A percentile compares a stretch with the other conserved stretches of the same genome.
Evolutionary conservation across 2,888 invertebrate genomes (phyloP).

Genomic region (Bombyx huttoni): DNA sequence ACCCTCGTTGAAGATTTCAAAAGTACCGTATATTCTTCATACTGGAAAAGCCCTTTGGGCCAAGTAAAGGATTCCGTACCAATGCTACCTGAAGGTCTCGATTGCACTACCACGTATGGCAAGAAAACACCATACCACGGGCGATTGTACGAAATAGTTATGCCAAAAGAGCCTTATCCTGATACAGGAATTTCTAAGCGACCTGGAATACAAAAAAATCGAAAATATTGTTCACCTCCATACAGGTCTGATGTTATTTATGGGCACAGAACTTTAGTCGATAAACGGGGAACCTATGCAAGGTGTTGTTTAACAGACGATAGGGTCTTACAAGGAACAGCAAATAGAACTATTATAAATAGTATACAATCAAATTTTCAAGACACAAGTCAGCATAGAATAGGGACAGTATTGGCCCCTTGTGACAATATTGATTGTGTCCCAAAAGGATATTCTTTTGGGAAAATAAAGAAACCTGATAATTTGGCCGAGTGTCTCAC

Average conservation of each 20-base stretch:
- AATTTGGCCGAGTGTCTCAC: constrained; percentile 35
- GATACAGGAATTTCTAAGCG: constrained; percentile 31
- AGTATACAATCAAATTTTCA: constrained; percentile 50
- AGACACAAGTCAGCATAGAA: constrained; percentile 31
- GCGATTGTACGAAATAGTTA: constrained; percentile 44
- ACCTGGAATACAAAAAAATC: constrained; percentile 29
- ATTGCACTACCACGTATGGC: constrained; percentile 42
- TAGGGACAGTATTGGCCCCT: constrained; percentile 56
- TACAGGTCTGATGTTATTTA: constrained; percentile 51
- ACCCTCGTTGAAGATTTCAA: constrained; percentile 42
- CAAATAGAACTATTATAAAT: constrained; percentile 34
- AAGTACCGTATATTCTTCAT: constrained; percentile 42
- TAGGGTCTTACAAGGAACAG: constrained; percentile 37
- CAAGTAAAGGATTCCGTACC: constrained; percentile 35
- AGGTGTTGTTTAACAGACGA: constrained; percentile 53
- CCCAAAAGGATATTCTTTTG: constrained; percentile 54
- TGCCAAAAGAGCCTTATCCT: constrained; percentile 41
- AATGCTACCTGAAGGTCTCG: constrained; percentile 49
- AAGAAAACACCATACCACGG: constrained; percentile 30
- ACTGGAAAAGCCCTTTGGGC: constrained; percentile 46
- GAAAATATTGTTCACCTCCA: constrained; percentile 47
- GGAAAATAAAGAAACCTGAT: constrained; percentile 30
- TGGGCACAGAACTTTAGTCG: constrained; percentile 50
- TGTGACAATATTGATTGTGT: constrained; percentile 58
- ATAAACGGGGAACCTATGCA: constrained; percentile 60